Base-by-base conservation (phyloP, 2,888 invertebrate genomes). In the Linhomoeus sp. region DNA sequence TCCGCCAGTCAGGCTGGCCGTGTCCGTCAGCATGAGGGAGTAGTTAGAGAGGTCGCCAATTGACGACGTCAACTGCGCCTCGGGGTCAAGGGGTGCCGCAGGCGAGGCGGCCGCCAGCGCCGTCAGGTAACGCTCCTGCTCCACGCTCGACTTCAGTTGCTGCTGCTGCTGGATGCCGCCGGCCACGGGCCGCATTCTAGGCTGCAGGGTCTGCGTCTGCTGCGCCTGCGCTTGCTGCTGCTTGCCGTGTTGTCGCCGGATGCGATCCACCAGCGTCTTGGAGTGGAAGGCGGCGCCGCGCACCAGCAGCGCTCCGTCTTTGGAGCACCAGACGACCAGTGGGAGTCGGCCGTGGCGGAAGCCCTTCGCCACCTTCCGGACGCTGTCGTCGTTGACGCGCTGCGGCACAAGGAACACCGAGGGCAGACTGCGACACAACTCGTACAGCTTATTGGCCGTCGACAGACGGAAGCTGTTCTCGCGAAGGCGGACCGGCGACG, bases 261-360 rank as follows among this genome's bases (percentile, higher is more conserved):
- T 17, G 3, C 50, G 47, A 29, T 43, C 29, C 15, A 45, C 45
- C 17, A 49, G 81, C 44, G 88, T 81, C 67, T 88, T 86, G 35
- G 77, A 77, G 59, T 79, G 78, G 64, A 81, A 78, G 26, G 78
- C 77, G 41, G 80, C 77, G 17, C 79, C 80, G 39, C 82, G 70
- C 46, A 81, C 72, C 12, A 88, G 70, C 37, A 92, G 67, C 0
- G 90, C 86, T 12, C 84, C 84, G 59, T 80, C 70, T 0, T 81
- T 78, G 67, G 92, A 90, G 33, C 84, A 73, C 92, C 92, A 94
- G 1, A 87, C 87, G 48, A 87, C 76, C 14, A 81, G 77, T 0
- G 94, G 92, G 59, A 94, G 77, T 45, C 70, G 46, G 51, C 78
- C 80, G 63, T 85, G 84, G 39, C 87, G 76, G 67, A 88, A 88